Conservation (phyloP, 2,888 invertebrate genomes). For the Lacanobia oleracea region DNA sequence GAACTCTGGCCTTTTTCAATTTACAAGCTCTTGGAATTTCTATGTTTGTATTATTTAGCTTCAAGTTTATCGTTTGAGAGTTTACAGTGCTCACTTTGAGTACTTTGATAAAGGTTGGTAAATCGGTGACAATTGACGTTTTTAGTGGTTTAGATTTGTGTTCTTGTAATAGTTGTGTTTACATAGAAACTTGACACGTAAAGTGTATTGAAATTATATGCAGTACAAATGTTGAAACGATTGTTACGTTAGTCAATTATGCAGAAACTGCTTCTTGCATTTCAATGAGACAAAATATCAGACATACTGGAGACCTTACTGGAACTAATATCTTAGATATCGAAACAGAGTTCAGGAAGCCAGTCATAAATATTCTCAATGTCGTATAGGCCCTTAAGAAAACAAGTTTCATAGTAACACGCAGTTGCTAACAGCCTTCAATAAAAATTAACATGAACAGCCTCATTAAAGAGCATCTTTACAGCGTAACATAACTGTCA, state of each 20-base stretch:
- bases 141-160: slow-evolving; percentile 1
- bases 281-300: not conserved
- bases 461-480: slow-evolving; percentile 54
- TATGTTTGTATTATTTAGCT: slow-evolving; percentile 49
- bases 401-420: slow-evolving; percentile 49
- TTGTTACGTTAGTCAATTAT: not conserved
- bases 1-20: slow-evolving; percentile 63
- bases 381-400: slow-evolving; percentile 35
- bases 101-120: slow-evolving; percentile 27
- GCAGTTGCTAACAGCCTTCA: slow-evolving; percentile 41
- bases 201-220: slow-evolving; percentile 22
- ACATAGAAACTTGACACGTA: slow-evolving; percentile 27
- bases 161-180: slow-evolving; percentile 36
- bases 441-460: slow-evolving; percentile 49
- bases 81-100: slow-evolving; percentile 19
- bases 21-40: slow-evolving; percentile 56
- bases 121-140: slow-evolving; percentile 17
- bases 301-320: too few relatives aligned
- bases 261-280: not conserved
- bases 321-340: too few relatives aligned
- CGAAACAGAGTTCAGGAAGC: slow-evolving; percentile 1
- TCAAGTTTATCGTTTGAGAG: slow-evolving; percentile 33
- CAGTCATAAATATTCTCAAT: slow-evolving; percentile 23
- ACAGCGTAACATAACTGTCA: slow-evolving; percentile 46
- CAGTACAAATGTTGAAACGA: slow-evolving; percentile 1